These are phyloP conservation scores for Oreotrochilus melanogaster DNA, from an alignment of 2,113 vertebrate genomes.

Conservation along the genomic window DNA sequence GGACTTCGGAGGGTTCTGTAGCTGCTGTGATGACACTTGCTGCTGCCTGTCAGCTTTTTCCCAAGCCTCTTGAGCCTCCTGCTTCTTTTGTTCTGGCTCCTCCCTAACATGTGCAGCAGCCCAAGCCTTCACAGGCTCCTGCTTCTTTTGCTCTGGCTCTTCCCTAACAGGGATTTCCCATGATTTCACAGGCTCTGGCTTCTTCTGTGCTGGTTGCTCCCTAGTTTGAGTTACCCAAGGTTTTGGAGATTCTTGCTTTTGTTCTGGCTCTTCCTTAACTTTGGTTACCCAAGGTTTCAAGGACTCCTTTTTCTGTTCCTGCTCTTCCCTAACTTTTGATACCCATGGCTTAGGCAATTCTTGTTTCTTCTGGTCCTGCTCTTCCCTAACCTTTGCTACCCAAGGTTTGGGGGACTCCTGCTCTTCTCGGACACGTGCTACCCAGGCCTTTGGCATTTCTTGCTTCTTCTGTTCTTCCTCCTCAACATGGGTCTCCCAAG, in stretches of 20 bases:
- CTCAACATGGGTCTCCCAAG: conserved; percentile 74
- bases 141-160: conserved; percentile 76
- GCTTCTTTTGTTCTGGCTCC: conserved; percentile 77
- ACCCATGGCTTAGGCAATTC: conserved; percentile 36
- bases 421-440: conserved; percentile 51
- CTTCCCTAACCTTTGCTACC: conserved; percentile 76
- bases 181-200: conserved; percentile 62
- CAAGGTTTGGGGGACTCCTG: conserved; percentile 59
- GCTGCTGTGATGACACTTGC: conserved; percentile 30
- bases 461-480: conserved; percentile 69
- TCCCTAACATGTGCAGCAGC: conserved; percentile 60
- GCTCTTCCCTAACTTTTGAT: conserved; percentile 70
- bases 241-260: conserved; percentile 76
- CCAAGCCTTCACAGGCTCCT: conserved; percentile 63
- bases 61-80: conserved; percentile 74
- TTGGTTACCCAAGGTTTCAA: conserved; percentile 52
- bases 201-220: conserved; percentile 67
- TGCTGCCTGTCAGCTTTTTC: conserved; percentile 63
- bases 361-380: conserved; percentile 77
- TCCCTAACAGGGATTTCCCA: conserved; percentile 61
- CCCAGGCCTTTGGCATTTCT: conserved; percentile 86
- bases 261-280: conserved; percentile 76
- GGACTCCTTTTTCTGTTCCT: conserved; percentile 72
- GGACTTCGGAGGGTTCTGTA: conserved; percentile 76
- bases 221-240: conserved; percentile 78